Evolutionary conservation across 2,797 vertebrate species (phyloP).

Genomic region (Glyptemys insculpta): DNA sequence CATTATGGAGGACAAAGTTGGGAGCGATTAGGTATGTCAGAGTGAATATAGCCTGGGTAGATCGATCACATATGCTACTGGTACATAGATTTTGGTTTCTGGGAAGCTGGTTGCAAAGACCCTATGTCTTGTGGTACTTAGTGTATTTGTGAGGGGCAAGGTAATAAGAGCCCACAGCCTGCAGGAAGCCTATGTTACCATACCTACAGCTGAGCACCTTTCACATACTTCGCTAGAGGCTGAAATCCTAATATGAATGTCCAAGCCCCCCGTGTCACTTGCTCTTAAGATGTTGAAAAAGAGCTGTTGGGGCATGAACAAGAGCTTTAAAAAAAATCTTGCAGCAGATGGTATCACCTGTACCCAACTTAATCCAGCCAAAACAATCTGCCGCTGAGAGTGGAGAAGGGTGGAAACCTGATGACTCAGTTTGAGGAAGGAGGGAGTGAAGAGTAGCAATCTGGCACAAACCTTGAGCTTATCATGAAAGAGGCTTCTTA

Average conservation of each 20-base stretch:
- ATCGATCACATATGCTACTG: not conserved
- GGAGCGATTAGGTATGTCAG: not conserved
- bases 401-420: slow-evolving; percentile 56
- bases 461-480: slow-evolving; percentile 41
- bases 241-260: not conserved
- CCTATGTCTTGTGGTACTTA: not conserved
- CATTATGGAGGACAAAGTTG: not conserved
- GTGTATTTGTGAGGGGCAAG: not conserved
- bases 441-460: slow-evolving; percentile 42
- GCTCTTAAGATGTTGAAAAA: slow-evolving; percentile 48
- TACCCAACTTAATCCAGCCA: slow-evolving; percentile 50
- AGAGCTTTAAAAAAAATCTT: slow-evolving; percentile 38
- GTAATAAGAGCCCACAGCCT: not conserved
- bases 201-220: not conserved
- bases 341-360: slow-evolving; percentile 52
- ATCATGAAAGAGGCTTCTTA: slow-evolving; percentile 21
- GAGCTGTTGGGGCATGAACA: slow-evolving; percentile 26
- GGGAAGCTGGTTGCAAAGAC: not conserved
- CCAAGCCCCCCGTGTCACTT: not conserved
- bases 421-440: slow-evolving; percentile 48
- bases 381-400: slow-evolving; percentile 45
- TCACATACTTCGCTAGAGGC: not conserved
- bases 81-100: not conserved
- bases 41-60: not conserved
- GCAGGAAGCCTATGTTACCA: not conserved